Evolutionary conservation across 1,140 invertebrate species (phyloP).

Genomic region (Formica selysi): DNA sequence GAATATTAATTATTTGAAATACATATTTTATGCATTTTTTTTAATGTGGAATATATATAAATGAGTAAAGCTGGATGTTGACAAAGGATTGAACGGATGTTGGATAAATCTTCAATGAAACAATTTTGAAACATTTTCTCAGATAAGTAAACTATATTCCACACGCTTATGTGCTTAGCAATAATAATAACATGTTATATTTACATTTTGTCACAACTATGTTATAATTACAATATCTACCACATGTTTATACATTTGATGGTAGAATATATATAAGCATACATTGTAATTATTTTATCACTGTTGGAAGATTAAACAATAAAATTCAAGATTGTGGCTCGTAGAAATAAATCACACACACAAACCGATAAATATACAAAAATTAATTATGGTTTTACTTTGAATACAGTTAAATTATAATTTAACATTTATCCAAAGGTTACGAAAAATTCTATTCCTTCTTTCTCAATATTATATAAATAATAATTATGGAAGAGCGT

Average conservation of each 20-base stretch:
- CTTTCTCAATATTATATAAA: slow-evolving; percentile 4
- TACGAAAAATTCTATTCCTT: slow-evolving; percentile 5
- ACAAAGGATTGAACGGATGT: background rate
- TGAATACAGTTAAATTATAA: slow-evolving; percentile 1
- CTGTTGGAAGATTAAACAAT: background rate
- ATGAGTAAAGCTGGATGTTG: background rate
- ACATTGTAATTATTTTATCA: slow-evolving; percentile 9
- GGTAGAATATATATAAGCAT: slow-evolving; percentile 16
- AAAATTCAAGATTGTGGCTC: background rate
- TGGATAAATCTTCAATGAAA: background rate
- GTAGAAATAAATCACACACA: background rate
- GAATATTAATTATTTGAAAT: background rate
- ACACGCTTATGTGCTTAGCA: slow-evolving; percentile 17
- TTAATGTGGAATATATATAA: background rate
- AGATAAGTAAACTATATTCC: slow-evolving; percentile 53
- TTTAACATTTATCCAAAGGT: background rate
- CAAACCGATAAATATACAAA: background rate
- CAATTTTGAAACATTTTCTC: background rate
- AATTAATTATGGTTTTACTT: background rate
- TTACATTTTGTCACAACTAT: slow-evolving; percentile 18
- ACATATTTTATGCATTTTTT: too few relatives aligned
- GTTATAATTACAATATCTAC: slow-evolving; percentile 24
- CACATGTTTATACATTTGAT: slow-evolving; percentile 21
- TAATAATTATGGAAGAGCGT: slow-evolving; percentile 33
- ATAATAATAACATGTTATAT: slow-evolving; percentile 36